Conservation (phyloP, 1,140 invertebrate species). For the Aphaenogaster floridana region DNA sequence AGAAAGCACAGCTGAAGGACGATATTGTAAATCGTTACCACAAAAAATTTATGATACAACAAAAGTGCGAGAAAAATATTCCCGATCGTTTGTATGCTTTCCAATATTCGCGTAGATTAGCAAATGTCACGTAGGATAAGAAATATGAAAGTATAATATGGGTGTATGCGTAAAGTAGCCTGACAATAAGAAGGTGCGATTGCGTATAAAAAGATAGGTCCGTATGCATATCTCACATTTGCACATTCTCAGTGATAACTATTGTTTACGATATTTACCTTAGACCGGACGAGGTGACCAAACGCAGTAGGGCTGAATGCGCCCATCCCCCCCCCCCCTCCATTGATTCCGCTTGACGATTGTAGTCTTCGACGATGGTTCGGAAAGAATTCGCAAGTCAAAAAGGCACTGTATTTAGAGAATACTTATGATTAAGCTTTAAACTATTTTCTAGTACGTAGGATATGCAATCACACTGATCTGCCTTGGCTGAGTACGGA, state of each 20-base stretch:
- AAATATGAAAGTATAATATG: constrained; percentile 50
- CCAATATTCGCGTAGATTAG: constrained; percentile 29
- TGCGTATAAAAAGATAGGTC: constrained; percentile 1
- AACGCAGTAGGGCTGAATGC: not conserved
- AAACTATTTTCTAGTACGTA: constrained; percentile 63
- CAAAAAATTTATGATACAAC: not conserved
- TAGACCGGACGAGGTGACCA: not conserved
- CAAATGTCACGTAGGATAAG: constrained; percentile 29
- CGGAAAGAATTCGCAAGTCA: constrained; percentile 42
- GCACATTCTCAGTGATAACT: constrained; percentile 32
- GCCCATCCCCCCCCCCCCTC: not conserved
- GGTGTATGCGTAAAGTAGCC: constrained; percentile 36
- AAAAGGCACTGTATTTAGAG: constrained; percentile 43
- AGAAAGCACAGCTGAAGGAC: not conserved
- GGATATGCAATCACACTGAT: constrained; percentile 67
- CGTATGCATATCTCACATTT: constrained; percentile 15
- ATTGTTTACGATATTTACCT: constrained; percentile 12
- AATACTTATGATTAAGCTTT: constrained; percentile 27
- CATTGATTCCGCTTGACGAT: constrained; percentile 46
- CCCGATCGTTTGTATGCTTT: constrained; percentile 56
- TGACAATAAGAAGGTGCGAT: constrained; percentile 46
- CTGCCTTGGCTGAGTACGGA: constrained; percentile 57
- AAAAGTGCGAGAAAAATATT: constrained; percentile 30
- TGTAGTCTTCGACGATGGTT: constrained; percentile 44
- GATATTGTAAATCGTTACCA: not conserved